Conservation (phyloP, 2,888 invertebrate species). For the Mylabris sibirica region DNA sequence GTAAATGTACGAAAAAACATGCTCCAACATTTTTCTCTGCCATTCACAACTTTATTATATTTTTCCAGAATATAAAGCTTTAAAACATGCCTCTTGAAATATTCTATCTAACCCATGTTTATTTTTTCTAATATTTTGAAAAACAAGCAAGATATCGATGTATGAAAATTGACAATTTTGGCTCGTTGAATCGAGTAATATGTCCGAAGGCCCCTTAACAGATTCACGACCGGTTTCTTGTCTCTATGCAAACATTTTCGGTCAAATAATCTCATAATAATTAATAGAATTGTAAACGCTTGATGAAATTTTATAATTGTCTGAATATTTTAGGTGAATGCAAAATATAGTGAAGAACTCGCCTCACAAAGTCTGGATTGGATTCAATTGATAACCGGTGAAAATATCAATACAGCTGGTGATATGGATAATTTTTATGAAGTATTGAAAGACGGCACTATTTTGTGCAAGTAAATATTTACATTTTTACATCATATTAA, state of each 20-base stretch:
- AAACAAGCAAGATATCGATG: too few relatives aligned
- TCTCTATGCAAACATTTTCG: background rate
- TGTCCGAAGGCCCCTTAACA: too few relatives aligned
- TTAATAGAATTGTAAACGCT: background rate
- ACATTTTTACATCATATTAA: constrained; percentile 33
- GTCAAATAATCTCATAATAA: background rate
- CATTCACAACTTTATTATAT: too few relatives aligned
- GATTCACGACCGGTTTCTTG: background rate
- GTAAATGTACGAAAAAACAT: too few relatives aligned
- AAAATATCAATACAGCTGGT: constrained; percentile 84
- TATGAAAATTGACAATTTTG: too few relatives aligned
- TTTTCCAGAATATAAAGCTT: too few relatives aligned
- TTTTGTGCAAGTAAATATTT: constrained; percentile 84
- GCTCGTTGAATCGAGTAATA: too few relatives aligned
- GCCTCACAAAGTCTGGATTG: constrained; percentile 93
- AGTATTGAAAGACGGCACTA: constrained; percentile 86
- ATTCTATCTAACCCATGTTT: too few relatives aligned
- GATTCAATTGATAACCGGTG: constrained; percentile 87
- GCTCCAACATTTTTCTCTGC: too few relatives aligned
- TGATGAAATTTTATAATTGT: background rate
- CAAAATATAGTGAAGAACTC: constrained; percentile 95
- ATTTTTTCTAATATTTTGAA: too few relatives aligned
- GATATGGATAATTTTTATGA: constrained; percentile 95
- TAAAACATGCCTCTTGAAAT: too few relatives aligned
- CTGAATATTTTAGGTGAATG: constrained; percentile 81